Evolutionary conservation across 2,888 invertebrate genomes (phyloP), one percentile per base, ranked within the genome.

Genomic region (Hermaeophaga mercurialis): DNA sequence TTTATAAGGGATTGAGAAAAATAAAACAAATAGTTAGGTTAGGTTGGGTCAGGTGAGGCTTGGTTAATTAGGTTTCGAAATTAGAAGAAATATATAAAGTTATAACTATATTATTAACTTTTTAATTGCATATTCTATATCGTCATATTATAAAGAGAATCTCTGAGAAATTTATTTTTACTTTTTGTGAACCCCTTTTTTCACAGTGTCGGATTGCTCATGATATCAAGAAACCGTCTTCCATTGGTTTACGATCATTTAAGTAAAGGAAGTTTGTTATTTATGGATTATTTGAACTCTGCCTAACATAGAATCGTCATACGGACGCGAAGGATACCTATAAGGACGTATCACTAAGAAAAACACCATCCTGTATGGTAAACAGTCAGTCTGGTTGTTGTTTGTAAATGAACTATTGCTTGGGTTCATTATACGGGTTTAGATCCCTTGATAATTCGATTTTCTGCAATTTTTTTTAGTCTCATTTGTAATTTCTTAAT

Each of bases 201-300:
- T 11, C n/a, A n/a, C n/a, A n/a, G n/a, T n/a, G n/a, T n/a, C n/a
- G n/a, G n/a, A n/a, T n/a, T n/a, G n/a, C n/a, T n/a, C n/a, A n/a
- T n/a, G n/a, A n/a, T n/a, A n/a, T n/a, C n/a, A n/a, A n/a, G n/a
- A n/a, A n/a, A 8, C 19, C 41, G 24, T 44, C 34, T 52, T 26
- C 14, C 17, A 19, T 31, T 50, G 15, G 55, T 48, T 43, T 54
- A 47, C 54, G 41, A 48, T 59, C 55, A 53, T 56, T 48, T 48
- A 36, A 46, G 19, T 59, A 55, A 62, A 67, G 67, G 67, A 67
- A 67, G 67, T 64, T 43, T 28, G 63, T 66, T 67, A 66, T 67
- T 67, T 67, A 67, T 66, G 66, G 65, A 64, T 65, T 65, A 64
- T 65, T 66, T 67, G 67, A 67, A 66, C 67, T 64, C 63, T 58